phyloP scores from a whole-genome alignment of 1,140 invertebrate species.

The Notospermus geniculatus region DNA sequence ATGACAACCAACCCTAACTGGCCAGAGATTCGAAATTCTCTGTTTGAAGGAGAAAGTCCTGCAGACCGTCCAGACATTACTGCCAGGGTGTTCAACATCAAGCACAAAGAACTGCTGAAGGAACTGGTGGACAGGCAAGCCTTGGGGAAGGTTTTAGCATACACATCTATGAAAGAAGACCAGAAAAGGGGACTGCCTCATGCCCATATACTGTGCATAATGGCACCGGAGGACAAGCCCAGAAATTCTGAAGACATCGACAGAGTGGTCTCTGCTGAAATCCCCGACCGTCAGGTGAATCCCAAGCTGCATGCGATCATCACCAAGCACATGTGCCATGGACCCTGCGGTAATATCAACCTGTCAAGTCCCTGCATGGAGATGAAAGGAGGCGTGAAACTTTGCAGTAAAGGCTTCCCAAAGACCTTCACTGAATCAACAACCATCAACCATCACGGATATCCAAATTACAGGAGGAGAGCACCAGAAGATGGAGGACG shows the following conservation, averaged over 20 bases:
- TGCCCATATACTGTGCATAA: constrained; percentile 59
- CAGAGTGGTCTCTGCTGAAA: constrained; percentile 17
- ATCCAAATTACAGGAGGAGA: background rate
- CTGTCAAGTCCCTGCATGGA: constrained; percentile 25
- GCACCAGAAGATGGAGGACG: background rate
- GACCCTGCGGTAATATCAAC: constrained; percentile 23
- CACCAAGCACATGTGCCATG: constrained; percentile 21
- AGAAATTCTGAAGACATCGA: constrained; percentile 15
- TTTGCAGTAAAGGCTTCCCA: background rate
- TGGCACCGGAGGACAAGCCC: constrained; percentile 18
- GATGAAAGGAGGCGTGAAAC: constrained; percentile 4
- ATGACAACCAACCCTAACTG: constrained; percentile 61
- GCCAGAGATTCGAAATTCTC: constrained; percentile 49
- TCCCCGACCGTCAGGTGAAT: constrained; percentile 9
- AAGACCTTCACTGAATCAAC: background rate
- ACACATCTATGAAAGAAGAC: constrained; percentile 57
- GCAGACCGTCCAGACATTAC: constrained; percentile 55
- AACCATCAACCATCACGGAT: background rate
- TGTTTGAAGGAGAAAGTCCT: constrained; percentile 37
- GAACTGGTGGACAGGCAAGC: constrained; percentile 45
- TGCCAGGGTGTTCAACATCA: constrained; percentile 58
- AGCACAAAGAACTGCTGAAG: constrained; percentile 56
- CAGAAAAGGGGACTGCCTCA: constrained; percentile 61
- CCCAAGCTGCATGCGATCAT: constrained; percentile 15
- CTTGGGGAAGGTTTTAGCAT: constrained; percentile 47